Evolutionary conservation across 2,888 invertebrate species (phyloP).

Genomic region (Hydrotaea diabolus): DNA sequence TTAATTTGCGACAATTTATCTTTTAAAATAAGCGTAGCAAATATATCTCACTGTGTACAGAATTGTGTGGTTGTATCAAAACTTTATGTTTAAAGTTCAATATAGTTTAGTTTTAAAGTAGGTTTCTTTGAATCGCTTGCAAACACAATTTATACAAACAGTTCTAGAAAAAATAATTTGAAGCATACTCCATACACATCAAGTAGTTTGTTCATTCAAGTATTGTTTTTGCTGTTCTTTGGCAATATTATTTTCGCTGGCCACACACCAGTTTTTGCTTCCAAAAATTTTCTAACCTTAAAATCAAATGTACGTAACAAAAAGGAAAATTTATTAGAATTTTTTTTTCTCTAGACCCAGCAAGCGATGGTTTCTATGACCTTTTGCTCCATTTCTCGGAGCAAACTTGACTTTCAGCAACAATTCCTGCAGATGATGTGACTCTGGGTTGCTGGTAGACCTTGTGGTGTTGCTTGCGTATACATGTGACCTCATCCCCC

Average conservation of each 20-base stretch:
- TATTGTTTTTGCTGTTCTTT: not conserved
- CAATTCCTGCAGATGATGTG: slow-evolving; percentile 17
- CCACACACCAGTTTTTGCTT: not conserved
- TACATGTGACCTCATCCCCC: slow-evolving; percentile 9
- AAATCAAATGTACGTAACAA: not conserved
- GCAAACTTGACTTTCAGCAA: slow-evolving; percentile 34
- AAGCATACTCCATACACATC: slow-evolving; percentile 2
- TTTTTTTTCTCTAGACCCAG: slow-evolving; percentile 1
- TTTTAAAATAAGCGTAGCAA: no score
- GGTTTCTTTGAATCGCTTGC: no score
- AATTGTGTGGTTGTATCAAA: no score
- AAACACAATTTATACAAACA: not conserved
- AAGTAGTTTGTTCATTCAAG: not conserved
- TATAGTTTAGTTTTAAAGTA: no score
- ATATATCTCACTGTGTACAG: no score
- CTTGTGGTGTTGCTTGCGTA: not conserved
- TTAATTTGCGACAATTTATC: no score
- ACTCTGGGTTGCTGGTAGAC: not conserved
- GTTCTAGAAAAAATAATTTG: not conserved
- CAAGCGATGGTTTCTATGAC: slow-evolving; percentile 14
- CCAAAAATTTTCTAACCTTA: not conserved
- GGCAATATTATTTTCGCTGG: not conserved
- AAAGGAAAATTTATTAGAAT: slow-evolving; percentile 6
- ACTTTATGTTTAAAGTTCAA: no score
- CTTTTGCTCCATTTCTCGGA: slow-evolving; percentile 24